Percentiles rank a stretch among this genome's conserved stretches.
Conservation (phyloP, 2,797 vertebrate genomes). For the Rhadinocentrus ornatus region DNA sequence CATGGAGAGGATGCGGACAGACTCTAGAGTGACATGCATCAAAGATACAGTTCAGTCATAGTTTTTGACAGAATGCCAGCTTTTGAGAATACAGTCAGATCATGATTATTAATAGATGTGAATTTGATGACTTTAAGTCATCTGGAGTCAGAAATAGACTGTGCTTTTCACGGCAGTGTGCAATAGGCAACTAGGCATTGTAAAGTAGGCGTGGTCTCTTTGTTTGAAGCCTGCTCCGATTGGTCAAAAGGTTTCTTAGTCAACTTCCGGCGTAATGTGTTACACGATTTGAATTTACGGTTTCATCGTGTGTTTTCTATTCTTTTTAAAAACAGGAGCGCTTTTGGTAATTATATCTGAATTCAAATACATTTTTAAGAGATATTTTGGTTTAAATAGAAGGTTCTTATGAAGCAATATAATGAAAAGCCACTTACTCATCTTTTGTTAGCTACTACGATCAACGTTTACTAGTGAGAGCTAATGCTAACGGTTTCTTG, state of each 20-base stretch:
- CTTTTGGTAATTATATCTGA: not conserved
- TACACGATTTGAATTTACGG: conserved; percentile 60
- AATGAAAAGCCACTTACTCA: not conserved
- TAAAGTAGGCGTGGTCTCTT: not conserved
- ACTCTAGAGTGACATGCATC: no score
- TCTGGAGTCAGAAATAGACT: no score
- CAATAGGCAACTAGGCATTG: no score
- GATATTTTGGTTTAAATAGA: accelerated
- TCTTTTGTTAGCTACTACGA: not conserved
- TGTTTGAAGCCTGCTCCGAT: not conserved
- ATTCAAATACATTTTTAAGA: not conserved
- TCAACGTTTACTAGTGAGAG: not conserved
- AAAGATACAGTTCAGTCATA: no score
- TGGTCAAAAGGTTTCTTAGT: conserved; percentile 44
- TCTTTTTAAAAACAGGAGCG: not conserved
- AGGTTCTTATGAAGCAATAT: not conserved
- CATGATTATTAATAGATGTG: no score
- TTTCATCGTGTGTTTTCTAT: accelerated
- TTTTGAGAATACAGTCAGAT: no score
- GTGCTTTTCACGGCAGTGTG: no score
- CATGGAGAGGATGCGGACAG: no score
- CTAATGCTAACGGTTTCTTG: conserved; percentile 4
- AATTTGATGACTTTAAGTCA: no score
- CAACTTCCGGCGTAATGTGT: conserved; percentile 51
- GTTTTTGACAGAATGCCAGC: no score